Conservation (phyloP, 2,888 invertebrate species). For the Conops quadrifasciatus region DNA sequence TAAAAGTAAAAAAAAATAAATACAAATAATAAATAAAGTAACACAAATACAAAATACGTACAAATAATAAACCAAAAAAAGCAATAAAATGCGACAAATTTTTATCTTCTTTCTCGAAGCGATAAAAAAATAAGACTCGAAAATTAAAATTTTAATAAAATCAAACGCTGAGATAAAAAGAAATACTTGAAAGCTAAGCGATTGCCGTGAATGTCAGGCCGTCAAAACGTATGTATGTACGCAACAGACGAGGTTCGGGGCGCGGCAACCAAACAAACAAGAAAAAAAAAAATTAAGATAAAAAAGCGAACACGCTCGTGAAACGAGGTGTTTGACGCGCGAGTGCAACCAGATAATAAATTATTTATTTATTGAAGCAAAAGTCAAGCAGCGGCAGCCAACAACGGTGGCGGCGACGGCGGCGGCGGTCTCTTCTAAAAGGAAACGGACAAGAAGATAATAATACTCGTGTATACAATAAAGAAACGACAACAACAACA, state of each 20-base stretch:
- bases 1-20: too few relatives aligned
- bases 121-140: too few relatives aligned
- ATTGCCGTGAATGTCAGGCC: too few relatives aligned
- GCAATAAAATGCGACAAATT: neutral
- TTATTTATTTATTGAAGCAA: slow-evolving; percentile 13
- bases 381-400: neutral
- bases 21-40: too few relatives aligned
- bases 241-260: too few relatives aligned
- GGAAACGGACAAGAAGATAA: neutral
- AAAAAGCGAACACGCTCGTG: neutral
- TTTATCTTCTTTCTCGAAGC: too few relatives aligned
- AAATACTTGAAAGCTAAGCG: too few relatives aligned
- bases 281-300: neutral
- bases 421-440: neutral
- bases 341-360: slow-evolving; percentile 9
- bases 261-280: neutral
- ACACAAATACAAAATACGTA: too few relatives aligned
- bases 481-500: neutral
- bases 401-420: neutral
- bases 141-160: too few relatives aligned
- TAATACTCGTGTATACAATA: neutral
- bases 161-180: too few relatives aligned
- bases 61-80: too few relatives aligned
- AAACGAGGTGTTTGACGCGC: slow-evolving; percentile 6
- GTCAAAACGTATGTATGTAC: too few relatives aligned